Evolutionary conservation across 2,797 vertebrate species (phyloP).

Genomic region (Lutra lutra): DNA sequence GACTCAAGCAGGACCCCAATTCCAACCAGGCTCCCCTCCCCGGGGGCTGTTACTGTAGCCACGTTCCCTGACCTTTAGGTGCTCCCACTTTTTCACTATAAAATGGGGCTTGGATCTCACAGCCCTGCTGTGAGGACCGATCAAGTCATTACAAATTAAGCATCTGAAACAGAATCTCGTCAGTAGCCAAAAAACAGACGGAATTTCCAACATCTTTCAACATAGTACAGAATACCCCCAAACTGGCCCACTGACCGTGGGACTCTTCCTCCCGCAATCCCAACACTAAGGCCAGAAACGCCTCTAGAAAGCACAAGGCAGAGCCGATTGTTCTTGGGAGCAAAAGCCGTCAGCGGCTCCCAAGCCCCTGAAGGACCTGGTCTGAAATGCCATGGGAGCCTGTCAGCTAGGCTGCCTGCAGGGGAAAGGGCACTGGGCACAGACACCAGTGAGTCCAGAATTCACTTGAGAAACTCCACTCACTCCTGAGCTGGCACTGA

Average conservation of each 20-base stretch:
- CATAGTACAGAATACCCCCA: background rate
- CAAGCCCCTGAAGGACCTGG: background rate
- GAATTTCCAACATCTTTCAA: background rate
- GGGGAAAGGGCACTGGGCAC: no score
- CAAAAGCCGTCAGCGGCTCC: background rate
- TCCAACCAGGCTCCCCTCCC: background rate
- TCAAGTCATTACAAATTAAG: no score
- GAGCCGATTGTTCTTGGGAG: no score
- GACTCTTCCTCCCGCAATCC: background rate
- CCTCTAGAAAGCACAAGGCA: background rate
- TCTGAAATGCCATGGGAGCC: no score
- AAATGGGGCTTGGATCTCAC: background rate
- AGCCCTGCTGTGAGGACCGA: rapidly evolving
- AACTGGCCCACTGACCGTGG: background rate
- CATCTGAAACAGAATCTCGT: background rate
- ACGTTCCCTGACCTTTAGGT: no score
- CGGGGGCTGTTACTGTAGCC: rapidly evolving
- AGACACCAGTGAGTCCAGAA: rapidly evolving
- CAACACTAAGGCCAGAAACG: rapidly evolving
- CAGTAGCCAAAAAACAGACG: no score
- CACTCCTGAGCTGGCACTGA: background rate
- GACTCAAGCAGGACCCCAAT: background rate
- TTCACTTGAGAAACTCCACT: background rate
- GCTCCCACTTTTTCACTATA: no score
- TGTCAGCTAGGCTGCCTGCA: background rate